These are phyloP conservation scores for Diaperis boleti DNA, from an alignment of 2,888 invertebrate genomes.

Conservation along the genomic window DNA sequence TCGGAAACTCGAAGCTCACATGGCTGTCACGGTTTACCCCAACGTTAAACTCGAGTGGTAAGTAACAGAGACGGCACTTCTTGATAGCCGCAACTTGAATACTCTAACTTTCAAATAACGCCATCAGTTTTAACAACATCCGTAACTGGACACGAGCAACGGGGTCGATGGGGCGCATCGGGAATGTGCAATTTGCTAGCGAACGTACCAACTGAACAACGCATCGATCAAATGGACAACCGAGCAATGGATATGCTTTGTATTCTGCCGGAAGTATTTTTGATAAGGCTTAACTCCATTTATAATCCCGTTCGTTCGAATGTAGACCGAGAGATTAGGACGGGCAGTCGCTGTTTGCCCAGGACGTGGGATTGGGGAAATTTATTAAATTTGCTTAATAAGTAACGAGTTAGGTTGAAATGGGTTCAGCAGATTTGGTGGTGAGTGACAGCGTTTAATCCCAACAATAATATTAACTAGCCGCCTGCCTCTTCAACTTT, in stretches of 20 bases:
- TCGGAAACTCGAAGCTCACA: constrained; percentile 51
- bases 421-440: constrained; percentile 4
- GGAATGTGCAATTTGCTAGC: constrained; percentile 17
- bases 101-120: constrained; percentile 44
- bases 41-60: constrained; percentile 65
- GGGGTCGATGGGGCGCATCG: constrained; percentile 21
- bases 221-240: constrained; percentile 22
- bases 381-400: constrained; percentile 36
- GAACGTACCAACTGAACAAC: constrained; percentile 23
- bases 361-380: constrained; percentile 24
- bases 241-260: constrained; percentile 20
- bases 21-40: constrained; percentile 65
- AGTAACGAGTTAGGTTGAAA: constrained; percentile 11
- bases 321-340: constrained; percentile 14
- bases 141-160: constrained; percentile 28
- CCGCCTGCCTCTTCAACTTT: too few species aligned
- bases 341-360: constrained; percentile 14
- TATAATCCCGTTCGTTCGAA: constrained; percentile 9
- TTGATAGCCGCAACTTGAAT: constrained; percentile 36
- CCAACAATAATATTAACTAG: not conserved
- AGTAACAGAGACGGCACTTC: constrained; percentile 50
- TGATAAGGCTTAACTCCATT: constrained; percentile 23
- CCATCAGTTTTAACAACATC: constrained; percentile 42
- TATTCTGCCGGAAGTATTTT: constrained; percentile 26
- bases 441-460: not conserved